These are phyloP conservation scores for Diorhabda sublineata DNA, from an alignment of 1,140 invertebrate species.

Conservation along the genomic window DNA sequence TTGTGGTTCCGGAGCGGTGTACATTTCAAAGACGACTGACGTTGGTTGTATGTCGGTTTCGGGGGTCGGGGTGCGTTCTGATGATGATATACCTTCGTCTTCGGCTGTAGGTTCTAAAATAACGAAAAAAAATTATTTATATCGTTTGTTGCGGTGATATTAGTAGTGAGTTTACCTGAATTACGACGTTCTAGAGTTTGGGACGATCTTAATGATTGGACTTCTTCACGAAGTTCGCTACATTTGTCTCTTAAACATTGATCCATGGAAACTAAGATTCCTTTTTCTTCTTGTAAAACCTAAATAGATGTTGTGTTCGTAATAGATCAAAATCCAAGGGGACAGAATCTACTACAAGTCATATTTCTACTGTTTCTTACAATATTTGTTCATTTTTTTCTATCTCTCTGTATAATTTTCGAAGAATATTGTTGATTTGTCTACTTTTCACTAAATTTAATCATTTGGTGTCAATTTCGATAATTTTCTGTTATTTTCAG, in stretches of 20 bases:
- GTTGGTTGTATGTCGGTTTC: constrained; percentile 57
- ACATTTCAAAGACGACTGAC: constrained; percentile 59
- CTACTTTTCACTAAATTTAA: too few relatives aligned
- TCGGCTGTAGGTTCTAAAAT: constrained; percentile 65
- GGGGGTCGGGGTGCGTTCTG: constrained; percentile 70
- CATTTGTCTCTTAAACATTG: constrained; percentile 72
- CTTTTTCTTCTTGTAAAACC: constrained; percentile 76
- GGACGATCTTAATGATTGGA: constrained; percentile 43
- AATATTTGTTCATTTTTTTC: too few relatives aligned
- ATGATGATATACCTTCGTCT: constrained; percentile 81
- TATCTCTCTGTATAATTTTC: too few relatives aligned
- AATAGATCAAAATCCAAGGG: too few relatives aligned
- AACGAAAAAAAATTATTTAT: constrained; percentile 7
- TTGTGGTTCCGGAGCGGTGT: constrained; percentile 40
- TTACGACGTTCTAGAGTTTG: constrained; percentile 25
- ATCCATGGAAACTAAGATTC: constrained; percentile 69
- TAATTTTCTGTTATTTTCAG: too few relatives aligned
- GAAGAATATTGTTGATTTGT: too few relatives aligned
- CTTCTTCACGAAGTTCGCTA: constrained; percentile 61
- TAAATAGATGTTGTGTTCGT: constrained; percentile 41
- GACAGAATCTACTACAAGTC: too few relatives aligned
- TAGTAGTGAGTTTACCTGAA: constrained; percentile 14
- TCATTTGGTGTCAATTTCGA: too few relatives aligned
- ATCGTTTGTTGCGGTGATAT: not conserved
- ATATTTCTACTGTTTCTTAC: too few relatives aligned